Evolutionary conservation across 2,888 invertebrate species (phyloP), one percentile per base, ranked within the genome.

Genomic region (Perithous albicinctus): DNA sequence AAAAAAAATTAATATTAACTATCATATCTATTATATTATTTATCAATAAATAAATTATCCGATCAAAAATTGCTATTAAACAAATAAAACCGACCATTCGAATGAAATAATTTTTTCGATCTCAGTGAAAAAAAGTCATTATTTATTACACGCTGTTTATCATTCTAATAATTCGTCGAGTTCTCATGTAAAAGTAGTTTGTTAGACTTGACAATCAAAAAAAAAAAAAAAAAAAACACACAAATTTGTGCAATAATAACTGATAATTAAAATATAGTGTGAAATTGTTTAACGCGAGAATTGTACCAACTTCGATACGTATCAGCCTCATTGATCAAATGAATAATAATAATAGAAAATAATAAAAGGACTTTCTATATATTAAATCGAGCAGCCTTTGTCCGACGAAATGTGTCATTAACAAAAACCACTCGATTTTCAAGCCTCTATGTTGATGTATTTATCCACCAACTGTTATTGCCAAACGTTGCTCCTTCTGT

Each of bases 191-290:
- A 20, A 35, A 10, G n/a, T 59, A 64, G 56, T 66, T 78, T 38
- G 70, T 82, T n/a, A 82, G 82, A 75, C 35, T 35, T 70, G 82
- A 78, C 82, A 82, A 82, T 82, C 77, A 73, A 76, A 32, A 23
- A 15, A 77, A 59, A 12, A 74, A 81, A n/a, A n/a, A n/a, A n/a
- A n/a, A n/a, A n/a, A n/a, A n/a, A n/a, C n/a, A n/a, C n/a, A n/a
- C n/a, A 69, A 48, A 70, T 35, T 20, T 70, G 59, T 59, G 78
- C 74, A 78, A 75, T 70, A 78, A 78, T 78, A 38, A 70, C 46
- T 64, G 26, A 59, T 29, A 66, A 67, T 56, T 43, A 15, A 29
- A 32, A 48, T 54, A 67, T n/a, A 35, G n/a, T 23, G n/a, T n/a
- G n/a, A 72, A 38, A 56, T 56, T 61, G 29, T 67, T 59, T 75